Evolutionary conservation across 2,888 invertebrate genomes (phyloP), one percentile per base, ranked within the genome.

Genomic region (Xylota sylvarum): DNA sequence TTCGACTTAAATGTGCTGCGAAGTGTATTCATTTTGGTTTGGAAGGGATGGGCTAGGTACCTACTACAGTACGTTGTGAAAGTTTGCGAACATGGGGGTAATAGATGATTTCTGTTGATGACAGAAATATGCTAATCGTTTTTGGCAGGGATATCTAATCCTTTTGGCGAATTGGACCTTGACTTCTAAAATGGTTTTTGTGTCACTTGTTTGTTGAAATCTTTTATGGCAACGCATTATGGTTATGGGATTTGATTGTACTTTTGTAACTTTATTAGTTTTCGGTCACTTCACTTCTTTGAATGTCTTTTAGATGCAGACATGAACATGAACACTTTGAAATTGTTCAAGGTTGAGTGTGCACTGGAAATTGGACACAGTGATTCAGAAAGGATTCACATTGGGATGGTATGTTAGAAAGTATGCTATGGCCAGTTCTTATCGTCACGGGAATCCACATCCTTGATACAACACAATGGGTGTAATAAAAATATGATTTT

Each of bases 101-200:
- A 64, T 64, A 32, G 74, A 64, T 69, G 69, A 43, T 60, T 76
- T 37, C 14, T 32, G 19, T 19, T 32, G 55, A 72, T 73, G 79
- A 27, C 7, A 14, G 40, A 55, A 67, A n/a, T 84, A 79, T 83
- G 79, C 46, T 62, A 72, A 83, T 72, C 43, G 64, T 17, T 58
- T 9, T 30, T 37, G 17, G 35, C 37, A 35, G 48, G 17, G 37
- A 27, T 73, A 60, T 78, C 23, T 46, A 32, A 58, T 46, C 35
- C 70, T 58, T 70, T 32, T 43, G 58, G 60, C 6, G 1, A 19
- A n/a, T 23, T 40, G 9, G 23, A 43, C 37, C 40, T 60, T 60
- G 32, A 35, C 35, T 56, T 56, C 5, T 3, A 9, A 9, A 32
- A 56, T 56, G 56, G 32, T 5, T n/a, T 4, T 17, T 32, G 64